Conservation (phyloP, 1,140 invertebrate genomes). For the Drosophila pseudoobscura region DNA sequence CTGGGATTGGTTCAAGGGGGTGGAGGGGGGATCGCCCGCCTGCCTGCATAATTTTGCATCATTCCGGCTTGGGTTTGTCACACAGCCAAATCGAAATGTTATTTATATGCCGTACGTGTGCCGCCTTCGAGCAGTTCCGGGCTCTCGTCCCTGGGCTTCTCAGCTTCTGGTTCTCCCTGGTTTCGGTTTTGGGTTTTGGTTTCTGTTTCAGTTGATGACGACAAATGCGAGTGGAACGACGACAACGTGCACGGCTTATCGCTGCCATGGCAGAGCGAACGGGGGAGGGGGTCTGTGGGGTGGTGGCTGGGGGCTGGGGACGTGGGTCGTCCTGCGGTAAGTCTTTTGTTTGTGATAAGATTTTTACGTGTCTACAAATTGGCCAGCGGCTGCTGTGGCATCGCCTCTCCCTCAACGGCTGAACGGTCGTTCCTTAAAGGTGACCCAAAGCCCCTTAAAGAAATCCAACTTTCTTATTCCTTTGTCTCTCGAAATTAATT, state of each 20-base stretch:
- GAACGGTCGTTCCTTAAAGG: background rate
- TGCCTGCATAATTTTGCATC: constrained; percentile 39
- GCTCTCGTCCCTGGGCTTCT: background rate
- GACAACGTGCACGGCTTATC: constrained; percentile 75
- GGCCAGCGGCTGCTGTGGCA: constrained; percentile 54
- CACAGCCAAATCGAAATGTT: constrained; percentile 78
- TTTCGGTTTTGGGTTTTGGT: background rate
- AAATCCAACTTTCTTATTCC: too few species aligned
- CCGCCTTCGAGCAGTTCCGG: constrained; percentile 39
- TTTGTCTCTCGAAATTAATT: constrained; percentile 35
- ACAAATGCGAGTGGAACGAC: constrained; percentile 76
- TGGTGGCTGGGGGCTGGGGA: too few species aligned
- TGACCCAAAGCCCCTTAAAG: background rate
- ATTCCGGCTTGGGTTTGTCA: constrained; percentile 69
- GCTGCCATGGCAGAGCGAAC: constrained; percentile 33
- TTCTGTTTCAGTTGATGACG: constrained; percentile 58
- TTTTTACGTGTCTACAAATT: constrained; percentile 75
- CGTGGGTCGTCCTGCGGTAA: constrained; percentile 19
- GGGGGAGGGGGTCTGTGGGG: background rate
- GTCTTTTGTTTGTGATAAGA: constrained; percentile 67
- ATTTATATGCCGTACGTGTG: constrained; percentile 77
- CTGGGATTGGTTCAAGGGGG: background rate
- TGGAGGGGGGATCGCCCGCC: background rate
- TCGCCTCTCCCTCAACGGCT: background rate
- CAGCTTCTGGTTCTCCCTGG: background rate